phyloP scores from a whole-genome alignment of 2,113 vertebrate genomes.

The Pogona vitticeps region DNA sequence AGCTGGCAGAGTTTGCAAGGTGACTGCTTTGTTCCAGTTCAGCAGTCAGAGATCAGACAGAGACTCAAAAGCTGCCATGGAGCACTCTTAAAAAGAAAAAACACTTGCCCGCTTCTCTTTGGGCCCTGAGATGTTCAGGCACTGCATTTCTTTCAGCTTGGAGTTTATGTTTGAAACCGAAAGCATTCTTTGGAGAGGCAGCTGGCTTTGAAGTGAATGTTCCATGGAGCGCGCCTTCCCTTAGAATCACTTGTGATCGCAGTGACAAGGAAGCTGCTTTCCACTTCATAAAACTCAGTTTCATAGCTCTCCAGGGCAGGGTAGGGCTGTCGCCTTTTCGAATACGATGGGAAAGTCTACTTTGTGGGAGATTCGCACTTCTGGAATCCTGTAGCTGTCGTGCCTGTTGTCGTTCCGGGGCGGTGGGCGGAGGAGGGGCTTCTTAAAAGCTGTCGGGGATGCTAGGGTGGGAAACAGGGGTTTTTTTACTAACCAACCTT shows the following conservation, averaged over 20 bases:
- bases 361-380: too few relatives aligned
- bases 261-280: neutral
- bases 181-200: neutral
- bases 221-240: neutral
- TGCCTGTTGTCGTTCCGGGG: too few relatives aligned
- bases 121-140: too few relatives aligned
- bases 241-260: neutral
- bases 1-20: neutral
- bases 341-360: too few relatives aligned
- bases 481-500: neutral
- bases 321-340: neutral
- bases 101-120: too few relatives aligned
- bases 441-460: too few relatives aligned
- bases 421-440: too few relatives aligned
- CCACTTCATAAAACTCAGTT: too few relatives aligned
- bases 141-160: neutral
- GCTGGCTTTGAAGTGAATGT: neutral
- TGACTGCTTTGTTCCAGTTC: neutral
- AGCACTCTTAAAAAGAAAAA: too few relatives aligned
- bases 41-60: too few relatives aligned
- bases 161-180: neutral
- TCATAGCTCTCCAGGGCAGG: neutral
- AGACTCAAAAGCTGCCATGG: neutral
- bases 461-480: neutral
- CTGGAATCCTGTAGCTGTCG: too few relatives aligned